Conservation (phyloP, 2,888 invertebrate species). For the Chrysotoxum bicinctum region DNA sequence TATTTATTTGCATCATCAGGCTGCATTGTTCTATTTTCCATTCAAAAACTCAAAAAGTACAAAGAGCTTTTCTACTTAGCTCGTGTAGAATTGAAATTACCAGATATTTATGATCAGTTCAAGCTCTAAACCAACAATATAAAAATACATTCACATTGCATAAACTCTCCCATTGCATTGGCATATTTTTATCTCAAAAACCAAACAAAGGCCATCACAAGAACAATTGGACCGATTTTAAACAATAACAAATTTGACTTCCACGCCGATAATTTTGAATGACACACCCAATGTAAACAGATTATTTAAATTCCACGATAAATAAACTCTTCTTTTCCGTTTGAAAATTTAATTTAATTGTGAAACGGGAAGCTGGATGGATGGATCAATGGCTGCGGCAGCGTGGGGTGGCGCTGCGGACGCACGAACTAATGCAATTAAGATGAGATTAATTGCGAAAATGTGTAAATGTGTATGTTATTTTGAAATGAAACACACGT, state of each 20-base stretch:
- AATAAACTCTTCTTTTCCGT: neutral
- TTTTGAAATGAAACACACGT: neutral
- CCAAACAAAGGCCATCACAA: neutral
- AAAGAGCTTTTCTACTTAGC: neutral
- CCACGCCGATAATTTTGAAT: constrained; percentile 14
- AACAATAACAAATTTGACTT: constrained; percentile 22
- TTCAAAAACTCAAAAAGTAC: neutral
- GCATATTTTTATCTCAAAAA: neutral
- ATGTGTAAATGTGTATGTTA: neutral
- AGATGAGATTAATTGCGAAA: constrained; percentile 21
- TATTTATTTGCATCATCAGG: fast-evolving
- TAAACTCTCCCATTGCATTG: neutral
- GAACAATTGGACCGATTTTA: constrained; percentile 3
- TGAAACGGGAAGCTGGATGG: neutral
- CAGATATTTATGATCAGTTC: neutral
- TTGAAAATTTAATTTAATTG: constrained; percentile 2
- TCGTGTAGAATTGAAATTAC: neutral
- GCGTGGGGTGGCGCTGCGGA: neutral
- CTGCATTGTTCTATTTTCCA: neutral
- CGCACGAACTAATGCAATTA: constrained; percentile 26
- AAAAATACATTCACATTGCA: neutral
- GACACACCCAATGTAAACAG: neutral
- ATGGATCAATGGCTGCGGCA: neutral
- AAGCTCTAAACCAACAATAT: neutral
- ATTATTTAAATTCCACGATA: neutral